phyloP scores from a whole-genome alignment of 2,113 vertebrate genomes.

The Callionymus lyra region DNA sequence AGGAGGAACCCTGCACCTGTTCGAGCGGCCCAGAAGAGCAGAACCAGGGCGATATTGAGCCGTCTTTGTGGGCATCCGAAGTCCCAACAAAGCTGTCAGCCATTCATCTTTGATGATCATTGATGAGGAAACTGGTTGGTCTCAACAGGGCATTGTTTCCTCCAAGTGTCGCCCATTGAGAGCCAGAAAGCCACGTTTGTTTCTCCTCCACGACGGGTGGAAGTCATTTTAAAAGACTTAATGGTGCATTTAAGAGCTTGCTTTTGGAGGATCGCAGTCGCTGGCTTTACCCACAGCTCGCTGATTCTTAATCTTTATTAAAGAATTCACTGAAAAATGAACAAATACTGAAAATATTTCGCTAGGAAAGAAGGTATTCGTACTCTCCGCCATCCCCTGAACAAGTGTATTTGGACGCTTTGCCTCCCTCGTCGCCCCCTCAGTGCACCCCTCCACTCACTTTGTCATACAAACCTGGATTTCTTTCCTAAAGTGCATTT shows the following conservation, averaged over 20 bases:
- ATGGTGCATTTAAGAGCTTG: conserved; percentile 63
- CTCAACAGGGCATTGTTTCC: conserved; percentile 68
- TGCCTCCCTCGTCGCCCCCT: conserved; percentile 33
- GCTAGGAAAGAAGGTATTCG: too few relatives aligned
- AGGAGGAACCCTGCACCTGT: conserved; percentile 58
- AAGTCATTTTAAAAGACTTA: conserved; percentile 67
- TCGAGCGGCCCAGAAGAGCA: conserved; percentile 47
- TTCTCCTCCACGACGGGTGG: conserved; percentile 60
- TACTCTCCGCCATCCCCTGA: too few relatives aligned
- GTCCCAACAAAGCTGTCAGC: conserved; percentile 65
- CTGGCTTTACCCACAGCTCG: too few relatives aligned
- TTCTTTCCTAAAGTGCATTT: conserved; percentile 65
- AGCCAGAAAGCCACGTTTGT: conserved; percentile 66
- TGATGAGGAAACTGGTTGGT: conserved; percentile 66
- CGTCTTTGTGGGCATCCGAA: conserved; percentile 59
- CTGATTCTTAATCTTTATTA: too few relatives aligned
- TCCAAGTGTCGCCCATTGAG: conserved; percentile 66
- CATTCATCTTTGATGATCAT: conserved; percentile 68
- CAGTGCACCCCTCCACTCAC: conserved; percentile 32
- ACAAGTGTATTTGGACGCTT: conserved; percentile 35
- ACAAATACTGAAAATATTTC: too few relatives aligned
- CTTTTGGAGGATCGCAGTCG: conserved; percentile 40
- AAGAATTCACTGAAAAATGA: too few relatives aligned
- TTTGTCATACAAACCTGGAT: conserved; percentile 60
- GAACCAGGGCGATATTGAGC: conserved; percentile 50